These are phyloP conservation scores for Menura novaehollandiae DNA, from an alignment of 2,113 vertebrate genomes.

Conservation along the genomic window DNA sequence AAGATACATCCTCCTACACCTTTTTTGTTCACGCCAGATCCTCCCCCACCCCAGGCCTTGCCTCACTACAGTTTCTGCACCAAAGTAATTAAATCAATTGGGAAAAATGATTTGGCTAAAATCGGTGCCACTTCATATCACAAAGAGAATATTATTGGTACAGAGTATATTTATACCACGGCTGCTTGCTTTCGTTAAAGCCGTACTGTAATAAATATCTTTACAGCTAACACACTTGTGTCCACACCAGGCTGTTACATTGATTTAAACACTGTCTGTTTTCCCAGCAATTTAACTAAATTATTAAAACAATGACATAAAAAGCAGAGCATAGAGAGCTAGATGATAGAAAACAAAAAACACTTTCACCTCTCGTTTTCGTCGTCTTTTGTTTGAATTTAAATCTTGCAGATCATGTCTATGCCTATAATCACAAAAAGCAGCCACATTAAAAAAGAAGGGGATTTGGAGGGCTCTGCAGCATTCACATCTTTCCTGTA, in stretches of 20 bases:
- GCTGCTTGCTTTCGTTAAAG: background rate
- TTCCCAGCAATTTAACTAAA: constrained; percentile 15
- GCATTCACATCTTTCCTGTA: background rate
- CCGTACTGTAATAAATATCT: constrained; percentile 11
- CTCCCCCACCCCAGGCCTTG: background rate
- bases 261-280: constrained; percentile 45
- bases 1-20: background rate
- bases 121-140: background rate
- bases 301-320: constrained; percentile 43
- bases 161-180: background rate
- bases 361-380: background rate
- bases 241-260: constrained; percentile 2
- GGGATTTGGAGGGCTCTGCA: background rate
- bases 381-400: constrained; percentile 14
- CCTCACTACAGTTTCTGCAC: background rate
- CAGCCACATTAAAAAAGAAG: background rate
- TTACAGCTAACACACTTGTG: background rate
- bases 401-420: background rate
- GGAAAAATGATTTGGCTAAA: background rate
- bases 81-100: background rate
- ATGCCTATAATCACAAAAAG: background rate
- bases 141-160: background rate
- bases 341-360: background rate
- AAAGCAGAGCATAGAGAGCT: background rate
- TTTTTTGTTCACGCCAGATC: background rate